Conservation (phyloP, 2,888 invertebrate genomes). For the Anaspis maculata region DNA sequence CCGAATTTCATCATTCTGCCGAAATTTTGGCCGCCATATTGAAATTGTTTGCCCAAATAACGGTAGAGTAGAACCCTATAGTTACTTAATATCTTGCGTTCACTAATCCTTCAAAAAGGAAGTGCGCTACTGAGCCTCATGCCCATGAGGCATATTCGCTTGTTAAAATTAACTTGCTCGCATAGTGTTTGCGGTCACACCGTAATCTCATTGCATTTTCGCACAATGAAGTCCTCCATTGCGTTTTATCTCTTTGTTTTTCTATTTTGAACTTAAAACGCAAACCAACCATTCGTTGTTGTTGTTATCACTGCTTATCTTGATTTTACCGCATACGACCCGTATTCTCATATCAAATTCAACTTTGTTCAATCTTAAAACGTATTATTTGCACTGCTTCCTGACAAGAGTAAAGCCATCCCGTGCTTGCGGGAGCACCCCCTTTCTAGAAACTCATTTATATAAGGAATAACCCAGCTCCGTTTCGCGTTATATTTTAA, state of each 20-base stretch:
- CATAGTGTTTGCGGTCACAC: no score
- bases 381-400: slow-evolving; percentile 10
- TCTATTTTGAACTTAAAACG: slow-evolving; percentile 9
- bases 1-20: no score
- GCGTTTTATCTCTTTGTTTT: slow-evolving; percentile 9
- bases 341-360: slow-evolving; percentile 11
- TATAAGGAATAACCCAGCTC: slow-evolving; percentile 1
- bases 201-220: no score
- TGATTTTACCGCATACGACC: slow-evolving; percentile 7
- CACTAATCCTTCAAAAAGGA: no score
- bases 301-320: no score
- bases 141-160: no score
- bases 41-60: no score
- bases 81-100: no score
- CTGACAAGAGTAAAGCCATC: slow-evolving; percentile 7
- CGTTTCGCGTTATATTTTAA: slow-evolving; percentile 1
- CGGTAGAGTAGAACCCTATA: no score
- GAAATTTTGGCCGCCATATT: no score
- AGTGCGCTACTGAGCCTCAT: no score
- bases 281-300: slow-evolving; percentile 7
- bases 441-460: slow-evolving; percentile 6
- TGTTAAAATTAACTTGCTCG: no score
- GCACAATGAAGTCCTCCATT: slow-evolving; percentile 6
- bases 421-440: slow-evolving; percentile 1
- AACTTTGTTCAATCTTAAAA: slow-evolving; percentile 9